Percentiles rank a stretch among this genome's conserved stretches.
phyloP scores from a whole-genome alignment of 2,113 vertebrate species.

The Elephantulus edwardii region DNA sequence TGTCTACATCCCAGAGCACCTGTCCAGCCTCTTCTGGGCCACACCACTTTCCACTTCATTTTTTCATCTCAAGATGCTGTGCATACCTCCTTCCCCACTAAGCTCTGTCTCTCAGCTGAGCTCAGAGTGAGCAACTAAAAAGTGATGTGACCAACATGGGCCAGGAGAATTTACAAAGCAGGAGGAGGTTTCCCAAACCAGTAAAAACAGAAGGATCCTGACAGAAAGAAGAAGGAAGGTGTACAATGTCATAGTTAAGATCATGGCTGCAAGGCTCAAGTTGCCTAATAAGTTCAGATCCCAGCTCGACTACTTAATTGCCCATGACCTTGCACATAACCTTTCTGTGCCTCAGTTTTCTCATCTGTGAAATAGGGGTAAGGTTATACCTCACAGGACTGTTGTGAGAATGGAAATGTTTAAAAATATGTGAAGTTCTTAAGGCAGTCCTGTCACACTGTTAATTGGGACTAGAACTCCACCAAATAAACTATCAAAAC shows the following conservation, averaged over 20 bases:
- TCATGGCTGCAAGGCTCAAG: not conserved
- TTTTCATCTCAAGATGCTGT: not conserved
- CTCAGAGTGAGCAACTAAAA: not conserved
- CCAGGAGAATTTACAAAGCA: not conserved
- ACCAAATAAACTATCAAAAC: not conserved
- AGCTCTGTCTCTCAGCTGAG: not conserved
- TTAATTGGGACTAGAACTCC: not conserved
- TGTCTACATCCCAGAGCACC: not conserved
- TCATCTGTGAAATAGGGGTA: not conserved
- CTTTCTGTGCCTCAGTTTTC: conserved; percentile 16
- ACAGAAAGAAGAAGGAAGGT: not conserved
- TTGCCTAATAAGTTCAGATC: not conserved
- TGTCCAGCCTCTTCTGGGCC: not conserved
- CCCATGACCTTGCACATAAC: not conserved
- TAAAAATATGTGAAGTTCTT: not conserved
- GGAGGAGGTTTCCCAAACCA: not conserved
- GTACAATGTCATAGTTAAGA: not conserved
- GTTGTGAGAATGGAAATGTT: not conserved
- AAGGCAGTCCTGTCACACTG: not conserved
- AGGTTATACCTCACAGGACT: not conserved
- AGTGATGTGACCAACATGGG: not conserved
- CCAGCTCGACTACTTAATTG: not conserved
- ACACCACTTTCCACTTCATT: not conserved
- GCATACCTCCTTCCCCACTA: not conserved
- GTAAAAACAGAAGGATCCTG: not conserved